Conservation (phyloP, 2,888 invertebrate genomes). For the Hydrotaea cyrtoneurina region DNA sequence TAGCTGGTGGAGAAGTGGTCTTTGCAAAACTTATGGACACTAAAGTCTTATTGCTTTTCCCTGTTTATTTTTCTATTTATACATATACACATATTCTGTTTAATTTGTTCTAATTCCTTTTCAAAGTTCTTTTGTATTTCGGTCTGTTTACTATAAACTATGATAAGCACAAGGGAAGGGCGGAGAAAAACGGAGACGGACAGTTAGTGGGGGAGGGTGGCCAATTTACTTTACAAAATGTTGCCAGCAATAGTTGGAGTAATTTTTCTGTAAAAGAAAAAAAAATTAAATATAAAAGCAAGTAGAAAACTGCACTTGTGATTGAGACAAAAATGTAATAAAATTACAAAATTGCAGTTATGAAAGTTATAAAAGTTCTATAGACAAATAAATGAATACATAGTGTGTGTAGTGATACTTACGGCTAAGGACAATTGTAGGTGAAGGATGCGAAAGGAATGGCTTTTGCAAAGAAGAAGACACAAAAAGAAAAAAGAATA, state of each 20-base stretch:
- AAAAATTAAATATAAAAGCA: not conserved
- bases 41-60: slow-evolving; percentile 17
- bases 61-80: not conserved
- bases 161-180: not conserved
- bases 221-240: not conserved
- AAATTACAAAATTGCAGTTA: slow-evolving; percentile 26
- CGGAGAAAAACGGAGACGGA: not conserved
- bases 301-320: slow-evolving; percentile 14
- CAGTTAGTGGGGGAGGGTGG: not conserved
- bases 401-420: not conserved
- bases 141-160: slow-evolving; percentile 19
- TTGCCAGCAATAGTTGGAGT: slow-evolving; percentile 25
- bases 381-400: slow-evolving; percentile 6
- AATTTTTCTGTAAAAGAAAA: slow-evolving; percentile 52
- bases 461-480: too few relatives aligned
- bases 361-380: slow-evolving; percentile 16
- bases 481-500: too few relatives aligned
- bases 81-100: not conserved
- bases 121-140: not conserved
- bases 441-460: too few relatives aligned
- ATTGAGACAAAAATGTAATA: slow-evolving; percentile 7
- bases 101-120: slow-evolving; percentile 15
- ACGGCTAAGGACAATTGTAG: not conserved
- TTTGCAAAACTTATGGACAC: slow-evolving; percentile 10
- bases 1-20: not conserved